phyloP scores from a whole-genome alignment of 2,888 invertebrate genomes.

The Eretmocerus hayati region DNA sequence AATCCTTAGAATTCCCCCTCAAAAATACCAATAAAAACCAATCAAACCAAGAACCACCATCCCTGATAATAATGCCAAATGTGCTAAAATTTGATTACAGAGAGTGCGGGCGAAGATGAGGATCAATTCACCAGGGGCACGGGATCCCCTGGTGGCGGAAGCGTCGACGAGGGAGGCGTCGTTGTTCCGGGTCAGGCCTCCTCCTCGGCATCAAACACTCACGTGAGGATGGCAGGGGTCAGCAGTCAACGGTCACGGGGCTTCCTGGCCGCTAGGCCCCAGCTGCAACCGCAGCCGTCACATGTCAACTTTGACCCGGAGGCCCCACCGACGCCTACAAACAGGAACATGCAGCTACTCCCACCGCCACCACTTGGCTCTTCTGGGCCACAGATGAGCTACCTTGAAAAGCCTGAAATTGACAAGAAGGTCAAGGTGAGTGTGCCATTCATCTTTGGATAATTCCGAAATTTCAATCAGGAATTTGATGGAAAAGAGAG shows the following conservation, averaged over 20 bases:
- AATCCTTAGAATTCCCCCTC: no score
- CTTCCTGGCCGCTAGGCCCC: constrained; percentile 17
- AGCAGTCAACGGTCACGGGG: constrained; percentile 20
- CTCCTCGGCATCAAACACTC: no score
- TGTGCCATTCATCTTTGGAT: no score
- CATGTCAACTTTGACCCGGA: constrained; percentile 49
- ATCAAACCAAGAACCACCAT: no score
- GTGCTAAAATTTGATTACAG: no score
- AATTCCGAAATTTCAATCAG: no score
- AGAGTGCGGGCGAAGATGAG: constrained; percentile 56
- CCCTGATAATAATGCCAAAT: no score
- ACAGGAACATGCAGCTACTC: background rate
- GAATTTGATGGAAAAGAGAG: no score
- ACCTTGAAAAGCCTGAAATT: constrained; percentile 58
- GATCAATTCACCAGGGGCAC: constrained; percentile 37
- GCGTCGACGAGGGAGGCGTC: constrained; percentile 18
- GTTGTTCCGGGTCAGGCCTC: no score
- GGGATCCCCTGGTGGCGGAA: constrained; percentile 46
- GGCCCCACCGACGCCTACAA: constrained; percentile 50
- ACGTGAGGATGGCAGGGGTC: constrained; percentile 30
- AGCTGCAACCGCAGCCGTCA: constrained; percentile 17
- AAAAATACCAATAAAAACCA: no score
- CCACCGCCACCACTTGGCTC: constrained; percentile 10
- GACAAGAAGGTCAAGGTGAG: constrained; percentile 73
- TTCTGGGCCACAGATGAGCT: constrained; percentile 50